Evolutionary conservation across 1,140 invertebrate genomes (phyloP).

Genomic region (Aporrectodea caliginosa): DNA sequence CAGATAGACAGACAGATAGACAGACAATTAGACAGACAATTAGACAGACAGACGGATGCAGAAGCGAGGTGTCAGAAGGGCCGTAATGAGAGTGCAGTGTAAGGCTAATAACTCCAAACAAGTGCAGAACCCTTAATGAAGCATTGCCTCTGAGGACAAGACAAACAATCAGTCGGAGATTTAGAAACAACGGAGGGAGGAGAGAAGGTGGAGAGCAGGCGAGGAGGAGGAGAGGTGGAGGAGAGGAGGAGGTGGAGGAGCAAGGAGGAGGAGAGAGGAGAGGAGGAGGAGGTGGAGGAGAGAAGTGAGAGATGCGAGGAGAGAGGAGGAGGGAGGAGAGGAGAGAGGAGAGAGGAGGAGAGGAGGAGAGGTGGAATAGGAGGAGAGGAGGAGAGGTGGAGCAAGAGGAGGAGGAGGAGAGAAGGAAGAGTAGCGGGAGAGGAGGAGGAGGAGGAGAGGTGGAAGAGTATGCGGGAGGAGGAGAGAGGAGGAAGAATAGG

Average conservation of each 20-base stretch:
- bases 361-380: neutral
- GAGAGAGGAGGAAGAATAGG: neutral
- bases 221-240: neutral
- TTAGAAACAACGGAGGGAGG: neutral
- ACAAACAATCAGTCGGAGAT: neutral
- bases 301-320: neutral
- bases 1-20: neutral
- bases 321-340: neutral
- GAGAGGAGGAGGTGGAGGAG: neutral
- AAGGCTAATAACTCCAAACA: neutral
- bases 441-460: too few relatives aligned
- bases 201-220: neutral
- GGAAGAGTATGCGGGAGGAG: neutral
- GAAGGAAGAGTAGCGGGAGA: neutral
- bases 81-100: neutral
- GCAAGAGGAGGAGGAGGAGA: neutral
- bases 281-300: neutral
- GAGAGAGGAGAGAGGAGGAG: neutral
- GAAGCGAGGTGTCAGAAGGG: neutral
- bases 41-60: neutral
- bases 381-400: neutral
- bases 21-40: neutral
- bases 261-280: neutral
- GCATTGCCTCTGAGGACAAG: neutral
- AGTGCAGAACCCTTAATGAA: neutral